Conservation (phyloP, 2,113 vertebrate genomes). For the Brachyistius frenatus region DNA sequence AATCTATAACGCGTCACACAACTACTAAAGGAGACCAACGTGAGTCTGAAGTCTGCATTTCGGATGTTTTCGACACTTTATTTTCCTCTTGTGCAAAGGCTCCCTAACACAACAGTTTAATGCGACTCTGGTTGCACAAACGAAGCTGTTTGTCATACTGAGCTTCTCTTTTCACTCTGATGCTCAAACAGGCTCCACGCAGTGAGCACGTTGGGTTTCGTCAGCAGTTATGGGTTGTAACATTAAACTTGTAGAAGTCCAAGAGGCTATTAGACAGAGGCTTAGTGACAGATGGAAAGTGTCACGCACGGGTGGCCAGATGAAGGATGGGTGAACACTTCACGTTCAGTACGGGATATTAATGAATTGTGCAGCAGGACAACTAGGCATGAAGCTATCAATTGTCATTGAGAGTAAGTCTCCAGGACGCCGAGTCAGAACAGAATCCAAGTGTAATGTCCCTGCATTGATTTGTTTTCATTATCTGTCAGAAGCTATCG, state of each 20-base stretch:
- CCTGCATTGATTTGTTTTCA: conserved; percentile 52
- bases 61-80: too few species aligned
- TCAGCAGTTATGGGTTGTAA: neutral
- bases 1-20: too few species aligned
- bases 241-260: neutral
- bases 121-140: too few species aligned
- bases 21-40: too few species aligned
- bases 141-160: too few species aligned
- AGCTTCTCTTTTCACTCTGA: too few species aligned
- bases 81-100: neutral
- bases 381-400: neutral
- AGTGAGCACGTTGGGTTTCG: neutral
- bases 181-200: too few species aligned
- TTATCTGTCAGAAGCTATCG: conserved; percentile 22
- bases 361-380: neutral
- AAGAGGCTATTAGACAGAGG: neutral
- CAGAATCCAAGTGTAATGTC: conserved; percentile 18
- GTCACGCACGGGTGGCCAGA: neutral
- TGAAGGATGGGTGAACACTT: conserved; percentile 17
- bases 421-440: conserved; percentile 11
- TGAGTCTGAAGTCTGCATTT: too few species aligned
- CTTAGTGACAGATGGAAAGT: conserved; percentile 18
- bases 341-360: neutral
- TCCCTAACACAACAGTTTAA: neutral
- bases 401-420: conserved; percentile 6